A percentile compares a stretch with the other conserved stretches of the same genome.
phyloP scores from a whole-genome alignment of 37 sponge, comb jelly and placozoan genomes.

The Geodia barretti region DNA sequence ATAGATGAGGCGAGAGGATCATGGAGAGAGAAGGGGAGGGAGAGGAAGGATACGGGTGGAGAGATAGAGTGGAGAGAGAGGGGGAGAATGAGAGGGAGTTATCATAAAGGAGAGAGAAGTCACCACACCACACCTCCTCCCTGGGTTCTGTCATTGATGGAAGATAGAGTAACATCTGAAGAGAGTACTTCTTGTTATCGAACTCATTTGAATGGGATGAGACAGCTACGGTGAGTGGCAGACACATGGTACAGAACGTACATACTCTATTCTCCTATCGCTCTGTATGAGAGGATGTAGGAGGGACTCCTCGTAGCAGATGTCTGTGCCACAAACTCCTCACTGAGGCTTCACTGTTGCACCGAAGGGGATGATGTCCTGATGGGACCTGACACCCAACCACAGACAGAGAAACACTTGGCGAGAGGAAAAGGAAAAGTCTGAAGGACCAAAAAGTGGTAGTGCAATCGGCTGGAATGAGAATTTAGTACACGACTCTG shows the following conservation, averaged over 20 bases:
- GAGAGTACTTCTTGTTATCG: slow-evolving; percentile 89
- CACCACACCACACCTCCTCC: slow-evolving; percentile 68
- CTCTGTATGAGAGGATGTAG: slow-evolving; percentile 69
- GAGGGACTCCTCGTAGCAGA: slow-evolving; percentile 41
- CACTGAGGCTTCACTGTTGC: slow-evolving; percentile 61
- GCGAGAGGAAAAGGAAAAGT: no score
- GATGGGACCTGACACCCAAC: neutral
- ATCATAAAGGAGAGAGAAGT: neutral
- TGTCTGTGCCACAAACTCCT: slow-evolving; percentile 67
- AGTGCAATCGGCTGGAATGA: no score
- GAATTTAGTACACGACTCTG: no score
- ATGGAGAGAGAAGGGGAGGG: neutral
- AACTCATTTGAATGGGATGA: slow-evolving; percentile 81
- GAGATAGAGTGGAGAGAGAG: neutral
- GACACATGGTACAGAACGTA: neutral
- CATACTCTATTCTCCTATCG: slow-evolving; percentile 1
- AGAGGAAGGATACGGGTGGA: neutral
- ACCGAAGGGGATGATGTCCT: slow-evolving; percentile 66
- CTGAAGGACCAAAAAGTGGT: no score
- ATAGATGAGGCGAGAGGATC: no score
- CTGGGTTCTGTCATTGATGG: slow-evolving; percentile 57
- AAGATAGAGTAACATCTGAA: slow-evolving; percentile 85
- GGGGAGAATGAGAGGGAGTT: neutral
- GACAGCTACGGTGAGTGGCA: slow-evolving; percentile 50
- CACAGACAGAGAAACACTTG: no score